Conservation (phyloP, 2,888 invertebrate genomes). For the Amiota minor region DNA sequence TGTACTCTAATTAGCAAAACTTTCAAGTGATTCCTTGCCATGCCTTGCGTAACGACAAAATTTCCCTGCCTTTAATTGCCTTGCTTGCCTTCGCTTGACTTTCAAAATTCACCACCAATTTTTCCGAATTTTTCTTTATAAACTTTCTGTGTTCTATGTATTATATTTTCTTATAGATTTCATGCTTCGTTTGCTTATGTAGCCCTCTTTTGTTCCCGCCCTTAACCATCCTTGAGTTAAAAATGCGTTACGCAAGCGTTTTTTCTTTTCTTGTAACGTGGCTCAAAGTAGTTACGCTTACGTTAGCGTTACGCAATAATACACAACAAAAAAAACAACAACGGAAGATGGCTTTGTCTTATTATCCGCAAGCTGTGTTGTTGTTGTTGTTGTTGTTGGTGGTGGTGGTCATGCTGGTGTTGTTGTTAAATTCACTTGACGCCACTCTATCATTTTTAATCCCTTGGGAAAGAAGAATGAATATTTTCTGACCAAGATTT, state of each 20-base stretch:
- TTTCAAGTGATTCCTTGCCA: slow-evolving; percentile 45
- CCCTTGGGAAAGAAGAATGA: not conserved
- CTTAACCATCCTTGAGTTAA: slow-evolving; percentile 14
- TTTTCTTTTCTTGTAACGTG: not conserved
- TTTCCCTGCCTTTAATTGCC: not conserved
- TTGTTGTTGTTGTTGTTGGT: slow-evolving; percentile 19
- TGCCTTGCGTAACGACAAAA: slow-evolving; percentile 31
- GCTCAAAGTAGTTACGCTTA: slow-evolving; percentile 5
- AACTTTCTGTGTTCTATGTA: not conserved
- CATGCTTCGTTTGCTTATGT: not conserved
- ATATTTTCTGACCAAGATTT: not conserved
- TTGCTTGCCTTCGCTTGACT: not conserved
- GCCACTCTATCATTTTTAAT: slow-evolving; percentile 4
- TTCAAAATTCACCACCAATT: not conserved
- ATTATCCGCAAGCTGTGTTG: not conserved
- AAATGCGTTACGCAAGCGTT: slow-evolving; percentile 37
- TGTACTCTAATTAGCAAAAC: slow-evolving; percentile 60
- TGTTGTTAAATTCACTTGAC: slow-evolving; percentile 6
- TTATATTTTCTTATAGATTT: not conserved
- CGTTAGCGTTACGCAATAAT: slow-evolving; percentile 27
- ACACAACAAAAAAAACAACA: not conserved
- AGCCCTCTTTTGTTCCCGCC: not conserved
- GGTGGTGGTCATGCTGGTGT: not conserved
- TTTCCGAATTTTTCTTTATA: not conserved
- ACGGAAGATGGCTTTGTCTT: too few species aligned